Evolutionary conservation across 2,113 vertebrate species (phyloP).

Genomic region (Halichoeres trimaculatus): DNA sequence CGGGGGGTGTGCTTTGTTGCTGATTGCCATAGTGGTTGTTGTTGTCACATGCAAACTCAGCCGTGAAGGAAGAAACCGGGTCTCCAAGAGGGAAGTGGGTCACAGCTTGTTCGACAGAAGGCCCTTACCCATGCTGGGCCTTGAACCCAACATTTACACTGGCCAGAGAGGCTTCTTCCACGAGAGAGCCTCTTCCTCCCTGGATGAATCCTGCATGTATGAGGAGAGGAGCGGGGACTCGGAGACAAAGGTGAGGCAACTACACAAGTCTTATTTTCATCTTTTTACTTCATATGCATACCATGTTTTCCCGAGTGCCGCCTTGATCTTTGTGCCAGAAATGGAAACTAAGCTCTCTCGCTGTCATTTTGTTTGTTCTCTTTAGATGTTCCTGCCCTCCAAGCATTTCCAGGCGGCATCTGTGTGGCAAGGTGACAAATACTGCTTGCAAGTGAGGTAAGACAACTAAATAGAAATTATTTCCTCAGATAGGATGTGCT

Average conservation of each 20-base stretch:
- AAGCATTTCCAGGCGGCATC: conserved; percentile 77
- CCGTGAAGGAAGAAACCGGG: conserved; percentile 33
- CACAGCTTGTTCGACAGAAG: conserved; percentile 69
- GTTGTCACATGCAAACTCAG: conserved; percentile 71
- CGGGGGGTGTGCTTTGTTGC: conserved; percentile 75
- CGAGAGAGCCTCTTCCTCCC: conserved; percentile 61
- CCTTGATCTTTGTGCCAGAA: conserved; percentile 69
- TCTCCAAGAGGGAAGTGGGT: conserved; percentile 59
- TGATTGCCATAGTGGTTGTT: conserved; percentile 78
- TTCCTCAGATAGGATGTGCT: conserved; percentile 22
- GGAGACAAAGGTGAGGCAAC: conserved; percentile 79
- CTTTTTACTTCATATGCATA: conserved; percentile 50
- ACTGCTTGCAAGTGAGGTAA: conserved; percentile 83
- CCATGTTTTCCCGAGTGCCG: conserved; percentile 42
- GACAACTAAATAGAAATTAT: conserved; percentile 48
- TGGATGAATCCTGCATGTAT: conserved; percentile 74
- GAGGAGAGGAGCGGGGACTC: conserved; percentile 77
- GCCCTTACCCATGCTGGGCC: conserved; percentile 35
- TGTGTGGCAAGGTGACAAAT: conserved; percentile 78
- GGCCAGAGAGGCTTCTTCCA: conserved; percentile 66
- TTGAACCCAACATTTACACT: conserved; percentile 60
- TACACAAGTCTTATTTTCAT: conserved; percentile 24
- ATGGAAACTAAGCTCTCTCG: conserved; percentile 62
- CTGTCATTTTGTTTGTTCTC: conserved; percentile 66
- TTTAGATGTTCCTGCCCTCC: conserved; percentile 78